Evolutionary conservation across 1,140 invertebrate species (phyloP).

Genomic region (Scaptomyza montana): DNA sequence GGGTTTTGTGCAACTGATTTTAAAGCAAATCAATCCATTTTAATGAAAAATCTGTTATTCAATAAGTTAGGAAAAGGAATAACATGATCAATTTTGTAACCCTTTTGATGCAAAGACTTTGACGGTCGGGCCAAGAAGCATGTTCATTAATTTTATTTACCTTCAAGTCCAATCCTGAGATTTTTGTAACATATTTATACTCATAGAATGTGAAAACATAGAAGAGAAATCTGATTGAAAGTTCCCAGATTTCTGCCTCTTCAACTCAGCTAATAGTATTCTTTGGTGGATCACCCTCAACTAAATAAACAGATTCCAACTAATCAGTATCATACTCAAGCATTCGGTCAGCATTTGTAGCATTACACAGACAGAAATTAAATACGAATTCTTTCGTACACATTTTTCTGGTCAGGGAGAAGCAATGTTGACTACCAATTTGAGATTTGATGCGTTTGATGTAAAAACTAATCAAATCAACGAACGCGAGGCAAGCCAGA

Average conservation of each 20-base stretch:
- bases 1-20: slow-evolving; percentile 14
- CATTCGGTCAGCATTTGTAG: no score
- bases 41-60: not conserved
- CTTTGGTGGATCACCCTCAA: no score
- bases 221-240: no score
- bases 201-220: no score
- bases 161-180: no score
- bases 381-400: not conserved
- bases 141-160: no score
- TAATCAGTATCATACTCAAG: no score
- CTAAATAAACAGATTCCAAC: no score
- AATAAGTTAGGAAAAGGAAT: not conserved
- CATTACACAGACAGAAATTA: not conserved
- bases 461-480: slow-evolving; percentile 58
- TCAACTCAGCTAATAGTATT: not conserved
- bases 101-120: no score
- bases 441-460: slow-evolving; percentile 40
- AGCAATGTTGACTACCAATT: slow-evolving; percentile 12
- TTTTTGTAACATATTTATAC: no score
- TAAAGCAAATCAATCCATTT: slow-evolving; percentile 15
- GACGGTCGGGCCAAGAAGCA: no score
- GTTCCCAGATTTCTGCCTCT: not conserved
- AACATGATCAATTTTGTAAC: no score
- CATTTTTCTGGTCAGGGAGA: not conserved
- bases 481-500: not conserved